Evolutionary conservation across 2,797 vertebrate species (phyloP), one percentile per base, ranked within the genome.

Genomic region (Muscicapa comitata): DNA sequence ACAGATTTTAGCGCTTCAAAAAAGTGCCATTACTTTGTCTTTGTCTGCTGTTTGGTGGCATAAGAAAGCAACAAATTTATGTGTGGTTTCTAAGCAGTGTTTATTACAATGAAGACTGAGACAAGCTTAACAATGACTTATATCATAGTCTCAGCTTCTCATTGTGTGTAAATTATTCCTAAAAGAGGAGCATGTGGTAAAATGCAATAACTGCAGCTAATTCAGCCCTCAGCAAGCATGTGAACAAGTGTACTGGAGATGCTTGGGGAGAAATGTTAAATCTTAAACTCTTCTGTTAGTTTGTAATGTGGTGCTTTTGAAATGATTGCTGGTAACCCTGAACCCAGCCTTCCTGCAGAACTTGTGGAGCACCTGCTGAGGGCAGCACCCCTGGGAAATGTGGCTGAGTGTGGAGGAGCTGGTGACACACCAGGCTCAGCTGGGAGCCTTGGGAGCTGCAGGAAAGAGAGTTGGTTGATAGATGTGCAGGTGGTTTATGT

Each of bases 331-430:
- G 7, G 48, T 35, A 57, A 16, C 0, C 4, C 29, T n/a, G 43
- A 29, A 6, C 16, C 57, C 9, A 5, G 54, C 12, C 65, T 47
- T 48, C 24, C 82, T 2, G 51, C 25, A 75, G 57, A 55, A 71
- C 71, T 23, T 58, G 6, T 4, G 48, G 48, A 74, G 28, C 3
- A 1, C 0, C 0, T 1, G 1, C 20, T 11, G 42, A 40, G 26
- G 7, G 35, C 70, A 62, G 51, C 42, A 68, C 42, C 35, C 13
- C 23, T 7, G n/a, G 54, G 15, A 54, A 75, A 43, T 1, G 23
- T 43, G 42, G 10, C 54, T 31, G 45, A 38, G 61, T 67, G 81
- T 62, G 84, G 61, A 76, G 18, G 55, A 70, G 29, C 28, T 73
- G 38, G 17, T n/a, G n/a, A 19, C 2, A 2, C 17, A 4, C 24